Base-by-base conservation (phyloP, 2,797 vertebrate genomes). In the Thripadectes ignobilis region DNA sequence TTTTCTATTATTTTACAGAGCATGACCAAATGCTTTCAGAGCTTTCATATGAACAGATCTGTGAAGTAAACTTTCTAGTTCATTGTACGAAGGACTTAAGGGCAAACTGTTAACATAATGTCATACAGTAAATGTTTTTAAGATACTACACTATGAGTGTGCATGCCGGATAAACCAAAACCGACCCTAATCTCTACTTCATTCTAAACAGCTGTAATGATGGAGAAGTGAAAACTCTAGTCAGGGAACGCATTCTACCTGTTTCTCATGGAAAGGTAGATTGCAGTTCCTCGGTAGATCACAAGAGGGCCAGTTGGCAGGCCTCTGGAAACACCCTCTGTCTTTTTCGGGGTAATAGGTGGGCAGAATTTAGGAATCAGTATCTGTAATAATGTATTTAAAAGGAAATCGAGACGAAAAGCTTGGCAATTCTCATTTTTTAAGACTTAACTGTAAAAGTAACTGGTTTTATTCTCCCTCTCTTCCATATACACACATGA, bases 251-350 rank as follows among this genome's bases (percentile, higher is more conserved):
- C 38, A 21, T 23, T 48, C 39, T 71, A 27, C n/a, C 34, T n/a
- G 8, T 7, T 66, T 48, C 26, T 2, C 6, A 5, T 2, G 32
- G 39, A 38, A 59, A 59, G 21, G 34, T 19, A 32, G 14, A 7
- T 49, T 73, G 83, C 88, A 94, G 46, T 91, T 92, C 87, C 86
- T n/a, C 20, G 2, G 14, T 57, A 16, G 15, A n/a, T 58, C 92
- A 89, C 87, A 39, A 34, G 91, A 91, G 93, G 86, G 91, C 67
- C 57, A 57, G n/a, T 22, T 14, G 18, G 48, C 11, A 65, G 46
- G 0, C 4, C 46, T 62, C 3, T 18, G 67, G 39, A 77, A 94
- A 32, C 29, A 62, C 10, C 14, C n/a, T 32, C 12, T 43, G n/a
- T 8, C 39, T 73, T 73, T 80, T 59, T 24, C 26, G 24, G 43